Evolutionary conservation across 2,113 vertebrate species (phyloP).

Genomic region (Oophaga pumilio): DNA sequence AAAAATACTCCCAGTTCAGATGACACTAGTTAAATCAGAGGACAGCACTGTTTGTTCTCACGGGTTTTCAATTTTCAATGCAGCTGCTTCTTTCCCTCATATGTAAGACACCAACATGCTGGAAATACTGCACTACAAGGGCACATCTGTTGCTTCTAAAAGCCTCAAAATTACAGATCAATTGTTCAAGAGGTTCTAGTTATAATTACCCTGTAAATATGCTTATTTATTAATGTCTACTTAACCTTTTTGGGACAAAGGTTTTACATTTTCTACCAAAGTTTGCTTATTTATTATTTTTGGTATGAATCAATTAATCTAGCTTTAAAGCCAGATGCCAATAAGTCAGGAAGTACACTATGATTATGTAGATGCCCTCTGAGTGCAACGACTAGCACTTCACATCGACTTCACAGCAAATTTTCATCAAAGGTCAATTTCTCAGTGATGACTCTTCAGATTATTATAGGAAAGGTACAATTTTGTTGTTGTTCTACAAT

Average conservation of each 20-base stretch:
- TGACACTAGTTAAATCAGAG: constrained; percentile 66
- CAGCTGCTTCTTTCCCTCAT: constrained; percentile 82
- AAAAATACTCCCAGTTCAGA: constrained; percentile 73
- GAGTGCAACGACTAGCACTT: too few species aligned
- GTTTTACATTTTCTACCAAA: not conserved
- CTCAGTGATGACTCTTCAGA: too few species aligned
- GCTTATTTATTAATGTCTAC: not conserved
- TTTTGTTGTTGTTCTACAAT: too few species aligned
- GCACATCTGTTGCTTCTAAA: constrained; percentile 27
- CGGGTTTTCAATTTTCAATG: constrained; percentile 69
- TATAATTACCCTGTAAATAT: not conserved
- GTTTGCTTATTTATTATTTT: too few species aligned
- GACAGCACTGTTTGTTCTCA: constrained; percentile 63
- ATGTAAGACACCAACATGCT: constrained; percentile 54
- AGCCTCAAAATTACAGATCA: constrained; percentile 24
- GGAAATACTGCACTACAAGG: constrained; percentile 58
- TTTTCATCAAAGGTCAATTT: too few species aligned
- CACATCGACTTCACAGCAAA: too few species aligned
- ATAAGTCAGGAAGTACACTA: too few species aligned
- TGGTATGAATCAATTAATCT: too few species aligned
- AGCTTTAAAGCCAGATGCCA: too few species aligned
- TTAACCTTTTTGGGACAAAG: not conserved
- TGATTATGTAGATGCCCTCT: too few species aligned
- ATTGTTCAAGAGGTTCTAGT: not conserved
- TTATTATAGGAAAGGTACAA: too few species aligned